Evolutionary conservation across 1,140 invertebrate genomes (phyloP), one percentile per base, ranked within the genome.

Genomic region (Euschistus heros): DNA sequence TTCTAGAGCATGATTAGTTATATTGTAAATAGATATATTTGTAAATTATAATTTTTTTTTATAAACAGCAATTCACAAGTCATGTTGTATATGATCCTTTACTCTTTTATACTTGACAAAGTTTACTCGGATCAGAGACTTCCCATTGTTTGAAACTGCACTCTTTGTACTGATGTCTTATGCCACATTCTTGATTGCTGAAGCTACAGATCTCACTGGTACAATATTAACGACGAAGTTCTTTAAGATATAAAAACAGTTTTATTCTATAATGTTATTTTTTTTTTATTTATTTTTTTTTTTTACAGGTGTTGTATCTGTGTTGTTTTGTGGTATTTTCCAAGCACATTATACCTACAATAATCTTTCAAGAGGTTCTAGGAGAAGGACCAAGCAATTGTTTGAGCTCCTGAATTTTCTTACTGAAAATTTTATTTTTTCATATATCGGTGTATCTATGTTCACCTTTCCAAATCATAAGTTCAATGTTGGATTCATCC

Each of bases 321-420:
- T 98, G 0, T 75, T 99, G 59, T 98, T 98, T 76, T 98, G 96
- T 79, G 96, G 96, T 26, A 98, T 99, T 69, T 97, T 92, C 72
- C 97, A 99, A 79, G 97, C 97, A 46, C 97, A 99, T 80, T 99
- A 99, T 74, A 99, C 97, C 0, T 98, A 93, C 78, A 98, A 98
- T 78, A 98, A 98, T 78, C 78, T 98, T 27, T 97, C 94, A 2
- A 78, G 83, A 55, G 85, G 89, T 71, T 97, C 95, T 0, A 83
- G 94, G 68, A 82, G 84, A 64, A 80, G 94, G 66, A 98, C 95
- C 14, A 98, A 98, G 75, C 86, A 95, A 74, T 80, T 98, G 55
- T 98, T 98, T 79, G 93, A 97, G 74, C 77, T 98, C 67, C 80
- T 97, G 54, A 98, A 97, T 76, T 99, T 99, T 77, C 79, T 98